These are phyloP conservation scores for Leptinotarsa haldemani DNA, from an alignment of 2,888 invertebrate species.

Conservation along the genomic window DNA sequence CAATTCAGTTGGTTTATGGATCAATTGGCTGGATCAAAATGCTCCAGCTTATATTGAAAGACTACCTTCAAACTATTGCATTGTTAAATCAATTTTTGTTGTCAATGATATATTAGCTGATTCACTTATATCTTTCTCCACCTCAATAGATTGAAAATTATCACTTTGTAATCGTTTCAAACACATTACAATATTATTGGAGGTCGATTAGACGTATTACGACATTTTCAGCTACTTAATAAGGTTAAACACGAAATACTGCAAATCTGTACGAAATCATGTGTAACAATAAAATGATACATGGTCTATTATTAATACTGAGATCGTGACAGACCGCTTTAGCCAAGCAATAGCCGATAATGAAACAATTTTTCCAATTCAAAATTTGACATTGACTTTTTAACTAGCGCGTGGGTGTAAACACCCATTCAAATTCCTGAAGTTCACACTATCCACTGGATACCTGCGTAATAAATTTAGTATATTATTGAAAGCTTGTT, in stretches of 20 bases:
- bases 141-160: not conserved
- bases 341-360: slow-evolving; percentile 26
- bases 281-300: slow-evolving; percentile 23
- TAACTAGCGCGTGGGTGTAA: slow-evolving; percentile 17
- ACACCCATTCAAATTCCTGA: slow-evolving; percentile 16
- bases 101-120: not conserved
- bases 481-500: not conserved
- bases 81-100: too few relatives aligned
- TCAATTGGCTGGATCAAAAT: too few relatives aligned
- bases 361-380: slow-evolving; percentile 25
- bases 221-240: slow-evolving; percentile 22
- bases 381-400: slow-evolving; percentile 26
- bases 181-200: slow-evolving; percentile 10
- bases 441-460: not conserved
- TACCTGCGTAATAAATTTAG: not conserved
- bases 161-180: not conserved
- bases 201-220: slow-evolving; percentile 21
- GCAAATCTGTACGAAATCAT: slow-evolving; percentile 13
- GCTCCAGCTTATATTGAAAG: too few relatives aligned
- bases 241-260: slow-evolving; percentile 26
- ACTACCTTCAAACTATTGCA: too few relatives aligned
- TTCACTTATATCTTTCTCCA: not conserved
- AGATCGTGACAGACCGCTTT: slow-evolving; percentile 21
- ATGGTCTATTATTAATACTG: slow-evolving; percentile 21
- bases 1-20: too few relatives aligned